Conservation (phyloP, 2,797 vertebrate genomes). For the Pipistrellus kuhlii region DNA sequence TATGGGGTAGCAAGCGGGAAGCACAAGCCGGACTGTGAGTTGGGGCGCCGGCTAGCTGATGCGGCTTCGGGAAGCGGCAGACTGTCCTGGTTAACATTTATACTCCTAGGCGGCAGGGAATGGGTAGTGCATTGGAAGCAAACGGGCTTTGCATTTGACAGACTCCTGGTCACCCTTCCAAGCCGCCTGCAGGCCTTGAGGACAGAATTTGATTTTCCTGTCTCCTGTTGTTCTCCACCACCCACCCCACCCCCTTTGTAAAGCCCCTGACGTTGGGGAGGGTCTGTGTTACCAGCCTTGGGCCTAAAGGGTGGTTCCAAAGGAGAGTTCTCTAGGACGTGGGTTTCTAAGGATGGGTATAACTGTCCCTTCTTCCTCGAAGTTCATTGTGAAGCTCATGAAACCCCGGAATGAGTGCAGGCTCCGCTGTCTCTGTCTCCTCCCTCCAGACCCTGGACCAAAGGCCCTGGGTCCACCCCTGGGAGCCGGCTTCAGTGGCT, state of each 20-base stretch:
- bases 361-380: background rate
- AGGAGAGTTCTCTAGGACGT: background rate
- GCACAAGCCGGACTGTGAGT: background rate
- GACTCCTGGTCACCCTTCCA: conserved; percentile 14
- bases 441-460: background rate
- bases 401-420: background rate
- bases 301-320: background rate
- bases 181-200: background rate
- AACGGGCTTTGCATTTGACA: conserved; percentile 49
- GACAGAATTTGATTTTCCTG: background rate
- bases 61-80: background rate
- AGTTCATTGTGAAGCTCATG: conserved; percentile 57
- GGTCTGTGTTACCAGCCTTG: background rate
- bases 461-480: background rate
- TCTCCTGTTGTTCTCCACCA: background rate
- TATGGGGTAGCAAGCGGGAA: background rate
- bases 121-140: conserved; percentile 21
- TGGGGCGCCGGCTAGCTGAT: background rate
- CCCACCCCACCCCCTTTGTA: background rate
- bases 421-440: background rate
- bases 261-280: background rate
- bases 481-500: conserved; percentile 18
- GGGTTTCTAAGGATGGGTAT: background rate
- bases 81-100: background rate
- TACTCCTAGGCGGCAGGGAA: background rate